Percentiles rank a stretch among this genome's conserved stretches.
phyloP scores from a whole-genome alignment of 1,140 invertebrate species.

The Tetramorium simillimum region DNA sequence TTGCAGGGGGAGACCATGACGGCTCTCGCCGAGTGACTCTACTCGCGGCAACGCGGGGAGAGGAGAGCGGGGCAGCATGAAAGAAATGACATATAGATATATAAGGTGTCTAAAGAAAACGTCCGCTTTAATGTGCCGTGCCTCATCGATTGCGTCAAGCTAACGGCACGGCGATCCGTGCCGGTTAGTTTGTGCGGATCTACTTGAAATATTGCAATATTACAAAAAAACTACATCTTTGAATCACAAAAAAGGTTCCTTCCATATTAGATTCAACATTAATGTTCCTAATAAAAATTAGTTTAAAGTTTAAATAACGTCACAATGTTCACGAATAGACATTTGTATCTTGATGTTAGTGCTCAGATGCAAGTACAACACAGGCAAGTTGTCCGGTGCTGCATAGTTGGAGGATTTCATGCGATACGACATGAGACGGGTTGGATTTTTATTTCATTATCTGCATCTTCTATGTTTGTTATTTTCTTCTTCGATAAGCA shows the following conservation, averaged over 20 bases:
- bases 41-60: background rate
- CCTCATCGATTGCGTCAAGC: conserved; percentile 17
- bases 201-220: background rate
- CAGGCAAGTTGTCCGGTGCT: background rate
- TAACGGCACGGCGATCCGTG: background rate
- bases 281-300: too few relatives aligned
- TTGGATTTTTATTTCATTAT: background rate
- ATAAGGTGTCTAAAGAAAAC: conserved; percentile 52
- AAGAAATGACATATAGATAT: conserved; percentile 43
- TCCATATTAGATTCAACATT: background rate
- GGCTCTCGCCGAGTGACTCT: conserved; percentile 24
- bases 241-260: background rate
- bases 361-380: background rate
- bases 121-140: conserved; percentile 40
- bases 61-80: background rate
- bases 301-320: background rate
- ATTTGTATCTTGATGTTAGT: background rate
- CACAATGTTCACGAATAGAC: background rate
- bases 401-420: background rate
- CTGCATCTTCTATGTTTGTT: background rate
- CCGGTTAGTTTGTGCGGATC: background rate
- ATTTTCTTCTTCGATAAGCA: background rate
- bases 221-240: background rate
- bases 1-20: conserved; percentile 64
- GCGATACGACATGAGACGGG: background rate